Evolutionary conservation across 2,888 invertebrate genomes (phyloP).

Genomic region (Petrolisthes manimaculis): DNA sequence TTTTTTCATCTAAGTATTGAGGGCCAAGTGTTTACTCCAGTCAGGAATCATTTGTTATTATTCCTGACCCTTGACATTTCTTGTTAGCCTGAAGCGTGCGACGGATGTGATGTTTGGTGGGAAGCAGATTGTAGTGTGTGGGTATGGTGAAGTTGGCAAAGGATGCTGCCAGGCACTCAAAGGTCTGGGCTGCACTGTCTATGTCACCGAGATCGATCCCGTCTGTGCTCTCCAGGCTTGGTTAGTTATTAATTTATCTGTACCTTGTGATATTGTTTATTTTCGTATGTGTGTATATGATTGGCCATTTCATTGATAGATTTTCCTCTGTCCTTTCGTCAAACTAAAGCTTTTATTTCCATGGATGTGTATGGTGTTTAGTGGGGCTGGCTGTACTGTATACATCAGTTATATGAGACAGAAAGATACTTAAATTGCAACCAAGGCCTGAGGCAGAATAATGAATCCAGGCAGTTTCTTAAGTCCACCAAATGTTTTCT

Average conservation of each 20-base stretch:
- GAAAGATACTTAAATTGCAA: no score
- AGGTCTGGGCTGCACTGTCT: slow-evolving; percentile 93
- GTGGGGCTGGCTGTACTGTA: no score
- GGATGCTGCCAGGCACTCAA: slow-evolving; percentile 95
- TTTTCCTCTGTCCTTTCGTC: no score
- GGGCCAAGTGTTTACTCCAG: no score
- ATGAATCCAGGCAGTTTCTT: no score
- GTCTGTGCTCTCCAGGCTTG: slow-evolving; percentile 94
- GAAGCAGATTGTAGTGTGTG: slow-evolving; percentile 95
- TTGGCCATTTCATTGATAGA: no score
- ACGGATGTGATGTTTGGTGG: slow-evolving; percentile 98
- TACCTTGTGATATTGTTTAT: neutral
- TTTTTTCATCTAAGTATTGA: no score
- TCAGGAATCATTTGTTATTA: neutral
- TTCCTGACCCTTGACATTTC: neutral
- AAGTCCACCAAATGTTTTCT: no score
- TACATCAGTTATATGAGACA: no score
- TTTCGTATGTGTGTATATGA: neutral
- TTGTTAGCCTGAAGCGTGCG: slow-evolving; percentile 81
- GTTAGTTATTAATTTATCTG: slow-evolving; percentile 31
- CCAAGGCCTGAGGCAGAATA: no score
- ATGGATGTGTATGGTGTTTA: no score
- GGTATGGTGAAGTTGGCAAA: slow-evolving; percentile 97
- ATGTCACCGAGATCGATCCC: slow-evolving; percentile 95
- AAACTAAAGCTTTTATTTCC: no score